These are phyloP conservation scores for Nyctereutes procyonoides DNA, from an alignment of 2,113 vertebrate species.

Conservation along the genomic window DNA sequence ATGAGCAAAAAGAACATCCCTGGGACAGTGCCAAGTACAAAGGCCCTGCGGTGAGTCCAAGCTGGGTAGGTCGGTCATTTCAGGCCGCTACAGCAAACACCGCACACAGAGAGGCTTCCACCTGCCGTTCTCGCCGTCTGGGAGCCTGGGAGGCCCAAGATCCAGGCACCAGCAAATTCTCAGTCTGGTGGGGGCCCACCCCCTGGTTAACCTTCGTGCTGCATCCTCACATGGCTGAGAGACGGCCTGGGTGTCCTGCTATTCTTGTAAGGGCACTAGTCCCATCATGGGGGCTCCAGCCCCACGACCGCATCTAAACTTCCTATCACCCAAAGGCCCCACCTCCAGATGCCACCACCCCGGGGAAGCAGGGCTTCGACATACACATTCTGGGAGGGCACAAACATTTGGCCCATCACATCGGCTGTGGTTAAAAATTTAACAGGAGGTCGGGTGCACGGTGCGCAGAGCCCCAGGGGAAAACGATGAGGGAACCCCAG, in stretches of 20 bases:
- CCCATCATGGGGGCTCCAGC: neutral
- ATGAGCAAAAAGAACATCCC: neutral
- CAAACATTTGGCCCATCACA: neutral
- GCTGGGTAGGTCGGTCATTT: neutral
- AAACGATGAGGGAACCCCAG: accelerated
- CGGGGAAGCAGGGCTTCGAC: neutral
- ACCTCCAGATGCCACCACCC: neutral
- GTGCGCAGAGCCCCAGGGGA: neutral
- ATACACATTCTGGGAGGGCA: accelerated
- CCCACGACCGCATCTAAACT: neutral
- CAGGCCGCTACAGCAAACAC: neutral
- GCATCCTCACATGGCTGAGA: neutral
- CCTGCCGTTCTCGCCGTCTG: neutral
- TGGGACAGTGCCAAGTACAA: neutral
- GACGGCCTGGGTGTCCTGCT: too few relatives aligned
- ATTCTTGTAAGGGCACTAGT: neutral
- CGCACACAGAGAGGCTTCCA: neutral
- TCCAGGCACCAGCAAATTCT: too few relatives aligned
- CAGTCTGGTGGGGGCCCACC: neutral
- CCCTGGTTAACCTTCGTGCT: neutral
- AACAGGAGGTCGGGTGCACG: too few relatives aligned
- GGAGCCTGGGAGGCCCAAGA: neutral
- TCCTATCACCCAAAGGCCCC: neutral
- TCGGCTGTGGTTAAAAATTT: accelerated
- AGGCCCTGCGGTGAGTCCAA: neutral